phyloP scores from a whole-genome alignment of 2,797 vertebrate genomes.

The Pipistrellus pygmaeus region DNA sequence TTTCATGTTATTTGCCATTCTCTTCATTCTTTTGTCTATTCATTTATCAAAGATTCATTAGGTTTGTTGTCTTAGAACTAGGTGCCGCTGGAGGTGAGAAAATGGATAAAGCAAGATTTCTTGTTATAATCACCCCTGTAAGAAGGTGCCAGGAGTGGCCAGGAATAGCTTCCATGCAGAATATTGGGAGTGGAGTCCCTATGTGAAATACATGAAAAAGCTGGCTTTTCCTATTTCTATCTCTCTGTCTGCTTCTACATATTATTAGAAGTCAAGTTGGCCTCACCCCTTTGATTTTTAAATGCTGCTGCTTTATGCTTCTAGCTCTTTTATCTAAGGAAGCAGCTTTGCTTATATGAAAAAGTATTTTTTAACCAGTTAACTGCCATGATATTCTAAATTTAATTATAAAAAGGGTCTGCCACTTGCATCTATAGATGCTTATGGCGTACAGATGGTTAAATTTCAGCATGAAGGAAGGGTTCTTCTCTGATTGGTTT shows the following conservation, averaged over 20 bases:
- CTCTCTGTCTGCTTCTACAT: background rate
- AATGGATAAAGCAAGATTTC: background rate
- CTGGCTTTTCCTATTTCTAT: background rate
- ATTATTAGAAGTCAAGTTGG: background rate
- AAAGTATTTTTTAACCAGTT: slow-evolving; percentile 4
- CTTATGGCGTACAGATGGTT: no score
- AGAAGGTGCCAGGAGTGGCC: background rate
- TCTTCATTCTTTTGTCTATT: background rate
- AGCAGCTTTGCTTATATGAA: background rate
- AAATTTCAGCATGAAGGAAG: background rate
- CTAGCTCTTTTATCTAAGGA: background rate
- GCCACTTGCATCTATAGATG: no score
- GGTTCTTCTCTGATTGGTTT: background rate
- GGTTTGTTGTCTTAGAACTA: background rate
- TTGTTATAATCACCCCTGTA: background rate
- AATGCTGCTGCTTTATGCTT: background rate
- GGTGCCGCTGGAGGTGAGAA: background rate
- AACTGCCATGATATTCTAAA: no score
- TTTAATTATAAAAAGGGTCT: no score
- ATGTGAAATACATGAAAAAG: background rate
- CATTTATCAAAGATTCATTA: background rate
- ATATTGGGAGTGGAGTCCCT: background rate
- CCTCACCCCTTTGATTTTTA: slow-evolving; percentile 3
- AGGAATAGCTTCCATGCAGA: background rate
- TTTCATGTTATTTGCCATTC: background rate